A percentile compares a stretch with the other conserved stretches of the same genome.
Evolutionary conservation across 2,888 invertebrate genomes (phyloP).

Genomic region (Diogma glabrata): DNA sequence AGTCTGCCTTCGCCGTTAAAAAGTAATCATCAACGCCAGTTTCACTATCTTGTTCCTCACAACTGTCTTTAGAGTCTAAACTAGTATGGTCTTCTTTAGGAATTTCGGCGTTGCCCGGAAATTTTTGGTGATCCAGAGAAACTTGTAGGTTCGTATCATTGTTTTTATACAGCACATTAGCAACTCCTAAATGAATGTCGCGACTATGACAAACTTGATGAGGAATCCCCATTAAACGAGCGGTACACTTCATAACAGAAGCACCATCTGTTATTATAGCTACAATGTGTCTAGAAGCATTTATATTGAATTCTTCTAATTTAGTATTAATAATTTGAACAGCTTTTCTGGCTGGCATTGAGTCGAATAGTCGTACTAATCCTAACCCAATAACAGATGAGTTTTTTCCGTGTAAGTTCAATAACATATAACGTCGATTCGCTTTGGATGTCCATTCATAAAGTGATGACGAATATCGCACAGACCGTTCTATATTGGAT

Average conservation of each 20-base stretch:
- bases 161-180: conserved; percentile 19
- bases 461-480: not conserved
- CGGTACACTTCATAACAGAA: conserved; percentile 17
- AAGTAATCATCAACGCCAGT: no score
- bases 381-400: not conserved
- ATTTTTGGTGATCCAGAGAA: no score
- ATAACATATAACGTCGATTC: not conserved
- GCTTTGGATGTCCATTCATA: not conserved
- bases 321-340: conserved; percentile 10
- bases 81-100: no score
- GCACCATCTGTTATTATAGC: conserved; percentile 18
- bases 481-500: no score
- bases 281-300: conserved; percentile 17
- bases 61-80: no score
- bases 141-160: no score
- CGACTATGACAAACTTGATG: conserved; percentile 19
- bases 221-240: conserved; percentile 14
- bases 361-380: no score
- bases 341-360: not conserved
- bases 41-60: no score
- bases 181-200: conserved; percentile 17
- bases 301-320: conserved; percentile 12
- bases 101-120: no score
- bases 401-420: not conserved
- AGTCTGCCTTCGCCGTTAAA: no score